A percentile compares a stretch with the other conserved stretches of the same genome.
Conservation (phyloP, 2,888 invertebrate genomes). For the Perithous albicinctus region DNA sequence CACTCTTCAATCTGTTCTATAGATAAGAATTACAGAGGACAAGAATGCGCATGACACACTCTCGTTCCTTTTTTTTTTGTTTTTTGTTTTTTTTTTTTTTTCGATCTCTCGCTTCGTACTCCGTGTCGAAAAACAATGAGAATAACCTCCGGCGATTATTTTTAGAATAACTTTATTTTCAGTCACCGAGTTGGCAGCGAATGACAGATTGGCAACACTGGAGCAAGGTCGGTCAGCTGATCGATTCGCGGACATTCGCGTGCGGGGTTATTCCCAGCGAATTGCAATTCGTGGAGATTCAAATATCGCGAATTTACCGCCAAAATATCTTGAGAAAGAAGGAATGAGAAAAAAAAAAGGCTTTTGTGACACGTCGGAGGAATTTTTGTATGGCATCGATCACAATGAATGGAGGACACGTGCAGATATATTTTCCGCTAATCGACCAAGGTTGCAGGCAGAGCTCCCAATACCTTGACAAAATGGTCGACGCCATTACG, state of each 20-base stretch:
- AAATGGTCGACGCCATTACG: slow-evolving; percentile 83
- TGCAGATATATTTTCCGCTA: slow-evolving; percentile 27
- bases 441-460: slow-evolving; percentile 64
- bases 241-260: slow-evolving; percentile 41
- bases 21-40: background rate
- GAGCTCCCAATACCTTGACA: slow-evolving; percentile 73
- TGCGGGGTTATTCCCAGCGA: background rate
- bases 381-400: slow-evolving; percentile 42
- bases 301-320: no score
- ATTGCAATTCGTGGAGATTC: no score
- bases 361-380: background rate
- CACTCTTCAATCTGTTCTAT: background rate
- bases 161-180: slow-evolving; percentile 66
- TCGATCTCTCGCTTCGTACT: no score
- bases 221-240: slow-evolving; percentile 73
- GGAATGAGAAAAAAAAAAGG: no score
- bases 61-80: background rate
- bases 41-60: background rate
- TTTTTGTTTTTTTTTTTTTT: slow-evolving; percentile 20
- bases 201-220: slow-evolving; percentile 60
- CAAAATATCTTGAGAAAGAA: background rate
- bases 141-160: slow-evolving; percentile 51
- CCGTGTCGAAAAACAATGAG: slow-evolving; percentile 41
- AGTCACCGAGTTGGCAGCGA: slow-evolving; percentile 64
- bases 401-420: background rate